A percentile compares a stretch with the other conserved stretches of the same genome.
These are phyloP conservation scores for Saccopteryx bilineata DNA, from an alignment of 2,113 vertebrate species.

Conservation along the genomic window DNA sequence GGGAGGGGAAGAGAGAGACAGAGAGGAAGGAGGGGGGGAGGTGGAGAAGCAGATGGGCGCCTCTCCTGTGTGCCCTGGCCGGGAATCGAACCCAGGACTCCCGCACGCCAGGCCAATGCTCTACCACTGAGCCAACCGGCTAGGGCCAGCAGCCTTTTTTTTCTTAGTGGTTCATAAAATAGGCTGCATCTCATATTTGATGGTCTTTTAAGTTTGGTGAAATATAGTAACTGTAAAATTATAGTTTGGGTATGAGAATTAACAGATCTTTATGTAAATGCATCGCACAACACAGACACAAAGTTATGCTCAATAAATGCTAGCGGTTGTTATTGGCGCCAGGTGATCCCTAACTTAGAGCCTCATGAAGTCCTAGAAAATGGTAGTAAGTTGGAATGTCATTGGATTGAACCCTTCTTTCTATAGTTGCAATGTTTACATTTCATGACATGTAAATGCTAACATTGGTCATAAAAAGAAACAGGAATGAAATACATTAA, in stretches of 20 bases:
- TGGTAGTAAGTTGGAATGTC: background rate
- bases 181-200: slow-evolving; percentile 2
- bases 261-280: background rate
- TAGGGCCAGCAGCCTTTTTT: background rate
- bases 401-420: slow-evolving; percentile 21
- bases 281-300: background rate
- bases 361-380: slow-evolving; percentile 28
- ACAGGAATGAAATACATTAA: background rate
- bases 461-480: slow-evolving; percentile 50
- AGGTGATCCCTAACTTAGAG: background rate
- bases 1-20: no score
- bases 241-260: background rate
- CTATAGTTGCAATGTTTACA: background rate
- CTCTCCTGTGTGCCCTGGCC: no score
- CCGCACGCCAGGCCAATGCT: no score
- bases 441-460: slow-evolving; percentile 38
- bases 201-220: slow-evolving; percentile 10
- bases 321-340: background rate
- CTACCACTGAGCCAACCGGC: no score
- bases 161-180: slow-evolving; percentile 35
- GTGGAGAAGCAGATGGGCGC: no score
- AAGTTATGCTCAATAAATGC: background rate
- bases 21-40: no score
- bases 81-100: no score
- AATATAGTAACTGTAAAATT: background rate